Percentiles rank a stretch among this genome's conserved stretches.
These are phyloP conservation scores for Galendromus occidentalis DNA, from an alignment of 1,140 invertebrate genomes.

Conservation along the genomic window DNA sequence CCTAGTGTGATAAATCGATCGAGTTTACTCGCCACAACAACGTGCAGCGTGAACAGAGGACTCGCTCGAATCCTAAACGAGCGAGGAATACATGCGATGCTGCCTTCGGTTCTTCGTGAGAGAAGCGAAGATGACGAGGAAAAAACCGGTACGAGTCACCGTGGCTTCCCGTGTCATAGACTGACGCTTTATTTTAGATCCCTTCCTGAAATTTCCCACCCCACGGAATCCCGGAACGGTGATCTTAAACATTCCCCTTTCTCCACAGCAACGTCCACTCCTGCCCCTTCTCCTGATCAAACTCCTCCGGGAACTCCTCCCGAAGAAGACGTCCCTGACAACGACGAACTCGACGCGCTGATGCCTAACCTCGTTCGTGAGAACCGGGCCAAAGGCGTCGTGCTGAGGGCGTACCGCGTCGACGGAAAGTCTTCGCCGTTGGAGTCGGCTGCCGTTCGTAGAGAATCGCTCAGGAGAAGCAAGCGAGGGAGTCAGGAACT, in stretches of 20 bases:
- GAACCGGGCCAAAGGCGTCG: neutral
- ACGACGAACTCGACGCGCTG: neutral
- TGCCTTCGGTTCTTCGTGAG: constrained; percentile 21
- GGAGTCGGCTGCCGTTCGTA: neutral
- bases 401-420: neutral
- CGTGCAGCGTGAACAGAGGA: constrained; percentile 53
- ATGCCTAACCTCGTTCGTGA: neutral
- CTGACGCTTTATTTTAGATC: too few relatives aligned
- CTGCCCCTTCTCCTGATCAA: constrained; percentile 53
- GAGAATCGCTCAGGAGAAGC: neutral
- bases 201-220: constrained; percentile 38
- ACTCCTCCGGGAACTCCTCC: constrained; percentile 33
- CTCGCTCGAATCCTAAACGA: constrained; percentile 59
- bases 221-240: constrained; percentile 40
- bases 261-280: constrained; percentile 40
- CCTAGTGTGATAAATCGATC: neutral
- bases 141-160: neutral
- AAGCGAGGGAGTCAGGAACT: neutral
- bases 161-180: constrained; percentile 6
- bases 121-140: constrained; percentile 1
- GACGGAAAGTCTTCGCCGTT: neutral
- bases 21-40: constrained; percentile 33
- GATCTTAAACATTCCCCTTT: constrained; percentile 19
- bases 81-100: constrained; percentile 46
- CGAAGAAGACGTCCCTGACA: neutral